Evolutionary conservation across 1,140 invertebrate species (phyloP).

Genomic region (Bombus picipes): DNA sequence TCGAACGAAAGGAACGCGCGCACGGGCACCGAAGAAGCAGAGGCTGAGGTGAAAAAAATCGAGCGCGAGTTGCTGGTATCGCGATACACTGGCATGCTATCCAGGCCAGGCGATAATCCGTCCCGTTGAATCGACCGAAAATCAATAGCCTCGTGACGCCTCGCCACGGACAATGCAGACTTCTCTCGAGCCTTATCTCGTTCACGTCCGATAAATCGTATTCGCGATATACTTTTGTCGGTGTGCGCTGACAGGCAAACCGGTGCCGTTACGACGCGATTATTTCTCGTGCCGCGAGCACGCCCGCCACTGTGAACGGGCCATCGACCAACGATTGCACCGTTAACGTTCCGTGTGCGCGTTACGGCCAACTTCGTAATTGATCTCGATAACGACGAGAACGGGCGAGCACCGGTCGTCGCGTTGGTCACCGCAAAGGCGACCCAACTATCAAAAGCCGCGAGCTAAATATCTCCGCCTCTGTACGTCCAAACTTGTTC

Average conservation of each 20-base stretch:
- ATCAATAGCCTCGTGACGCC: constrained; percentile 30
- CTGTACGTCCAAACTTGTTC: no score
- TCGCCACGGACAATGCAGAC: constrained; percentile 46
- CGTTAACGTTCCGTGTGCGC: constrained; percentile 53
- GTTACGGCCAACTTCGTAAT: constrained; percentile 50
- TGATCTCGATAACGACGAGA: constrained; percentile 52
- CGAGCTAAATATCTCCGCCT: neutral
- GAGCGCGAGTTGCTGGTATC: neutral
- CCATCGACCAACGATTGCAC: constrained; percentile 18
- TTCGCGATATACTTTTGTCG: constrained; percentile 57
- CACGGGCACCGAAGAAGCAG: neutral
- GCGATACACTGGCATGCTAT: neutral
- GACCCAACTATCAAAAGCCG: no score
- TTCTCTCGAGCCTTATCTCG: constrained; percentile 59
- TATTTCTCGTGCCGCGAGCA: constrained; percentile 50
- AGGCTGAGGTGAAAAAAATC: neutral
- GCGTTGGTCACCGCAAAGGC: neutral
- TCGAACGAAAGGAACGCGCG: neutral
- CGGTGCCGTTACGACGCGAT: constrained; percentile 39
- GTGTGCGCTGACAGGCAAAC: constrained; percentile 31
- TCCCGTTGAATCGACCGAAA: constrained; percentile 26
- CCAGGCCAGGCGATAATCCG: constrained; percentile 14
- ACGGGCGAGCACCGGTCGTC: constrained; percentile 21
- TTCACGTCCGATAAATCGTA: constrained; percentile 63
- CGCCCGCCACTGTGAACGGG: constrained; percentile 2